A percentile compares a stretch with the other conserved stretches of the same genome.
These are phyloP conservation scores for Lophius piscatorius DNA, from an alignment of 2,113 vertebrate species.

Conservation along the genomic window DNA sequence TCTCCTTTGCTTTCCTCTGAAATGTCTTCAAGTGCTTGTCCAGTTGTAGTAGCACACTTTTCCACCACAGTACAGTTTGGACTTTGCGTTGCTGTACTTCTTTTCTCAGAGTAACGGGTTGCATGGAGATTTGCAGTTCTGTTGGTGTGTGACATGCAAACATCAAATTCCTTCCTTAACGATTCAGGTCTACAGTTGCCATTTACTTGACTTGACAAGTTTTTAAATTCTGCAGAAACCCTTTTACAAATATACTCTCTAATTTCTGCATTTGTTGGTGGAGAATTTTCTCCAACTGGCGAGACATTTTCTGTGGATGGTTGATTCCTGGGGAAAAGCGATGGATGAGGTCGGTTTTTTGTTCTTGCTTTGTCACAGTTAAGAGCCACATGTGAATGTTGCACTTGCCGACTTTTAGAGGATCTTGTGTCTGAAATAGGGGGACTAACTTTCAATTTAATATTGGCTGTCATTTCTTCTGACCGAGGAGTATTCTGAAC, in stretches of 20 bases:
- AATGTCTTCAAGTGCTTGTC: background rate
- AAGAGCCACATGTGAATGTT: background rate
- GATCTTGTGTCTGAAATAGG: background rate
- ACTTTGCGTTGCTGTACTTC: background rate
- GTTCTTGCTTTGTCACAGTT: background rate
- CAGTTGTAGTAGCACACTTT: background rate
- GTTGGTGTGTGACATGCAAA: background rate
- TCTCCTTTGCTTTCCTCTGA: background rate
- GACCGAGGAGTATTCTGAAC: accelerated
- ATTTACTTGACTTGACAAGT: background rate
- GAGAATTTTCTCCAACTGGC: background rate
- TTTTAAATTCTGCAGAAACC: background rate
- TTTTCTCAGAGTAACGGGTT: background rate
- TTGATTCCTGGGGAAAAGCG: background rate
- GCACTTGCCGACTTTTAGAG: background rate
- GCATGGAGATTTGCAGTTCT: background rate
- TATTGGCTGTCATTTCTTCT: background rate
- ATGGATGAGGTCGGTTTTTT: background rate
- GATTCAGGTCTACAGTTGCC: accelerated
- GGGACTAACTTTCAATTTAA: background rate
- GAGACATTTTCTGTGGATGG: no score
- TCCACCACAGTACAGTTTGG: background rate
- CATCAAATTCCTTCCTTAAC: background rate
- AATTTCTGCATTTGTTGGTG: conserved; percentile 24
- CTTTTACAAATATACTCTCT: accelerated